Evolutionary conservation across 2,888 invertebrate genomes (phyloP), one percentile per base, ranked within the genome.

Genomic region (Drosophila birchii): DNA sequence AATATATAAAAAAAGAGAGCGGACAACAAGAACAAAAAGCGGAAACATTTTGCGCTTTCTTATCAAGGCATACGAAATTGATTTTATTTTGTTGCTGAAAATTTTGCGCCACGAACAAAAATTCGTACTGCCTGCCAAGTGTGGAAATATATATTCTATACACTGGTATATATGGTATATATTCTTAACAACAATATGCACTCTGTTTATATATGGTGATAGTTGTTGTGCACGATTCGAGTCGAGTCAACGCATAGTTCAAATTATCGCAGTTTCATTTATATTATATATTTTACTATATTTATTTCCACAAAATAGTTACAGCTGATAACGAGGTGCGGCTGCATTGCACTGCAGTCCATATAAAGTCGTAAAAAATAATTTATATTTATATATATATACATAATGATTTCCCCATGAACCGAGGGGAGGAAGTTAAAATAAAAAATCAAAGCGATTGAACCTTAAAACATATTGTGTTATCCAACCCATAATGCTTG

Each of bases 51-150:
- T 76, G 70, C 72, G 62, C 60, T 72, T 73, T 83, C 88, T 86
- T 86, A 86, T 86, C 86, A 68, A 80, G 83, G 67, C 79, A 78
- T 69, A 81, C 79, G 86, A 87, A 86, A 87, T 83, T 83, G 81
- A 86, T 86, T 86, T 81, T 73, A 76, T 76, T 79, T 76, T 62
- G 70, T 81, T 79, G 73, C 75, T 84, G 51, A 81, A 86, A 84
- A 57, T 80, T 79, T 54, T 66, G 62, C 61, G 67, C 68, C 64
- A 71, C 75, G 61, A 80, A 69, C 77, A 59, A 78, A 79, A 72
- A 49, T 61, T 61, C 29, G 53, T n/a, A 53, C 56, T 51, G 57
- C 43, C 57, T 58, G 43, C 51, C 45, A 60, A 39, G 44, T 67
- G 49, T 44, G 38, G 51, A 63, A 58, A 39, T 54, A 20, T 44